These are phyloP conservation scores for Lipophrys pholis DNA, from an alignment of 2,113 vertebrate genomes.

Conservation along the genomic window DNA sequence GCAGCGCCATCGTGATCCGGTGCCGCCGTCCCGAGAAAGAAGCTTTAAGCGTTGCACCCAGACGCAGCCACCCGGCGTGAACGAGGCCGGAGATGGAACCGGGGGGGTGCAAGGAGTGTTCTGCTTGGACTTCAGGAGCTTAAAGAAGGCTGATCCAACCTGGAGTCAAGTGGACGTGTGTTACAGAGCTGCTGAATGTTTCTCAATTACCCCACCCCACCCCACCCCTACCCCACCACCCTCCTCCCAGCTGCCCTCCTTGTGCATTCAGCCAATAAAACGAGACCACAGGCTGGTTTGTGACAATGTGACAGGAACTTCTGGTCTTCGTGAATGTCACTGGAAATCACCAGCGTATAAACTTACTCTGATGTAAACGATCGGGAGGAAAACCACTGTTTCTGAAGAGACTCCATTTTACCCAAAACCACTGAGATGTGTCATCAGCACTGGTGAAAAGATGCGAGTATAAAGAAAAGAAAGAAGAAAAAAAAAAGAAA, in stretches of 20 bases:
- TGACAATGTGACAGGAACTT: slow-evolving; percentile 56
- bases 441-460: slow-evolving; percentile 43
- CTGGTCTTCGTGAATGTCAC: slow-evolving; percentile 67
- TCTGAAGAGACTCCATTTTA: slow-evolving; percentile 59
- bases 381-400: slow-evolving; percentile 57
- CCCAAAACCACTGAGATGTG: slow-evolving; percentile 50
- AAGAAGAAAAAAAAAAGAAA: slow-evolving; percentile 12
- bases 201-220: slow-evolving; percentile 22
- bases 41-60: slow-evolving; percentile 46
- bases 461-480: slow-evolving; percentile 38
- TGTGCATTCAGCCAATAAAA: slow-evolving; percentile 63
- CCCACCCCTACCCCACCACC: too few species aligned
- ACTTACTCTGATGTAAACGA: slow-evolving; percentile 55
- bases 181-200: slow-evolving; percentile 41
- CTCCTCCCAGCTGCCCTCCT: slow-evolving; percentile 8
- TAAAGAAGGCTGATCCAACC: slow-evolving; percentile 45
- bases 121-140: slow-evolving; percentile 40
- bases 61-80: slow-evolving; percentile 39
- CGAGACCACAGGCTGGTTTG: slow-evolving; percentile 66
- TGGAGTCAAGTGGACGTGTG: slow-evolving; percentile 48
- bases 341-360: slow-evolving; percentile 78
- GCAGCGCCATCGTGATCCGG: slow-evolving; percentile 82
- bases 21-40: slow-evolving; percentile 24
- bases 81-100: background rate
- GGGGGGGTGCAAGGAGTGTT: slow-evolving; percentile 8